Percentiles rank a stretch among this genome's conserved stretches.
Evolutionary conservation across 2,113 vertebrate species (phyloP).

Genomic region (Corythaixoides concolor): DNA sequence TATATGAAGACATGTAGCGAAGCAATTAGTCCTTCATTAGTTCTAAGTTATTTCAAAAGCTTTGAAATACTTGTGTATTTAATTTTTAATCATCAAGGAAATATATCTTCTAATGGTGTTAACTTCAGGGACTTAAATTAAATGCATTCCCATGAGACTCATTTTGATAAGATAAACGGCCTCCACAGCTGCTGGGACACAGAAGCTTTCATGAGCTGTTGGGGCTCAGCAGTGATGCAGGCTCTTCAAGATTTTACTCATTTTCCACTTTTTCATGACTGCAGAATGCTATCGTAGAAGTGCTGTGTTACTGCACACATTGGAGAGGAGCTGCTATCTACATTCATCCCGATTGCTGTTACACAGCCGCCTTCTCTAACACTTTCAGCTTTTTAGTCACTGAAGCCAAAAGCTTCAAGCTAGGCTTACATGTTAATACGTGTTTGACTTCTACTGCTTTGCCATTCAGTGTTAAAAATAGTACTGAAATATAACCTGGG

Average conservation of each 20-base stretch:
- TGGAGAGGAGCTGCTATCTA: background rate
- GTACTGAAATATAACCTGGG: background rate
- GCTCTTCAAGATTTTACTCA: background rate
- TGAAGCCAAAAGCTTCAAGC: background rate
- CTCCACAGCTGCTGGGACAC: background rate
- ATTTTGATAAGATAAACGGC: background rate
- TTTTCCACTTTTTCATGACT: background rate
- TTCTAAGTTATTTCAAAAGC: constrained; percentile 70
- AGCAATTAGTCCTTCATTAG: constrained; percentile 80
- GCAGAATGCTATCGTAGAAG: background rate
- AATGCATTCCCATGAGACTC: background rate
- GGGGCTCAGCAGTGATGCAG: background rate
- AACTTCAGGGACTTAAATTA: constrained; percentile 55
- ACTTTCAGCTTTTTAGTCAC: background rate
- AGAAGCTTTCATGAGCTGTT: background rate
- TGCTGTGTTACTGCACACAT: background rate
- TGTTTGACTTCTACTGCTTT: background rate
- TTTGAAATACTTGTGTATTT: constrained; percentile 73
- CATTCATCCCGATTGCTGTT: accelerated
- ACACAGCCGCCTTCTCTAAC: accelerated
- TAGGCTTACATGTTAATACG: accelerated
- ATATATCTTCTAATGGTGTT: constrained; percentile 58
- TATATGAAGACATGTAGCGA: constrained; percentile 70
- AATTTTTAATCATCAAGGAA: constrained; percentile 75
- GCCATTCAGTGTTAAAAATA: background rate